Evolutionary conservation across 1,140 invertebrate species (phyloP).

Genomic region (Drosophila grimshawi): DNA sequence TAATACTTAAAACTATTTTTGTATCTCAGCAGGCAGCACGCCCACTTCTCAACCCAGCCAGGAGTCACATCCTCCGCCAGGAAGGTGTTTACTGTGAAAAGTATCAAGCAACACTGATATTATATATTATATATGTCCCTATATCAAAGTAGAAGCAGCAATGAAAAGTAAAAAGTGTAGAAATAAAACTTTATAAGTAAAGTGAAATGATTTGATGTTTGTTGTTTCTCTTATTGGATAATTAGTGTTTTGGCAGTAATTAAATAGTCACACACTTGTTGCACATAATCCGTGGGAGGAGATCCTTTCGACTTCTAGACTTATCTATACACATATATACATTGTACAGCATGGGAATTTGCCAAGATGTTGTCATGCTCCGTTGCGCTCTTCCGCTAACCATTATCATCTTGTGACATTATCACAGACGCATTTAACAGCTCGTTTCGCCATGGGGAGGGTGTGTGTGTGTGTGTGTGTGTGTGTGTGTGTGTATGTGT

Average conservation of each 20-base stretch:
- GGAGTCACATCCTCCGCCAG: no score
- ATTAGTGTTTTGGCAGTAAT: neutral
- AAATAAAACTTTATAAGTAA: no score
- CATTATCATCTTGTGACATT: constrained; percentile 50
- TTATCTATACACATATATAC: neutral
- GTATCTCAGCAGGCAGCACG: no score
- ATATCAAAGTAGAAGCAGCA: no score
- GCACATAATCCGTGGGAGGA: neutral
- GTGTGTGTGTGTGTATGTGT: neutral
- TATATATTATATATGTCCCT: no score
- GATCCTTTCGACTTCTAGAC: neutral
- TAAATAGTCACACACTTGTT: constrained; percentile 12
- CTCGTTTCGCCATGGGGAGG: constrained; percentile 15
- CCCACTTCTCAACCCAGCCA: no score
- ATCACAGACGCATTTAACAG: constrained; percentile 53
- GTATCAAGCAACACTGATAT: no score
- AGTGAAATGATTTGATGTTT: neutral
- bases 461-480: neutral
- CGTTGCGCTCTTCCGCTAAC: constrained; percentile 43
- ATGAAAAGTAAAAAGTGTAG: no score
- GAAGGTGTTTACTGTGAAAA: no score
- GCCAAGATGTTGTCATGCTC: constrained; percentile 31
- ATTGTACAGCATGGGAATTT: constrained; percentile 28
- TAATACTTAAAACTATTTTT: no score
- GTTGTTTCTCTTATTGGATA: neutral